These are phyloP conservation scores for Lophotriccus pileatus DNA, from an alignment of 2,797 vertebrate genomes.

Conservation along the genomic window DNA sequence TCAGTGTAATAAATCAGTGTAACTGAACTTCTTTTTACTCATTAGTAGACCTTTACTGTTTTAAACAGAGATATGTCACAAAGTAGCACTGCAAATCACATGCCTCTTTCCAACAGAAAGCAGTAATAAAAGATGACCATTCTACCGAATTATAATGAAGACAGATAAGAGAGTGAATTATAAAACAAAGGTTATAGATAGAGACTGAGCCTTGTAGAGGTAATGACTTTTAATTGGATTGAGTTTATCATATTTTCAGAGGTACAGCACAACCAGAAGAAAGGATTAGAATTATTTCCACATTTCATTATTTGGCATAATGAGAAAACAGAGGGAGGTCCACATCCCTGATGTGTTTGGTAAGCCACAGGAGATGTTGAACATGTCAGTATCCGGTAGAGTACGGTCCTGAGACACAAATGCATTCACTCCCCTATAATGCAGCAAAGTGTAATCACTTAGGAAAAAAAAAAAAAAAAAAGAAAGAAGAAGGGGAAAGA, in stretches of 20 bases:
- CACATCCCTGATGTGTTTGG: conserved; percentile 72
- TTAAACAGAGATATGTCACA: conserved; percentile 32
- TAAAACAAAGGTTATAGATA: conserved; percentile 76
- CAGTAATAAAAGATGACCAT: conserved; percentile 56
- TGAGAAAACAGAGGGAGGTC: conserved; percentile 85
- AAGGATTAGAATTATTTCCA: conserved; percentile 85
- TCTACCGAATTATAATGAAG: conserved; percentile 70
- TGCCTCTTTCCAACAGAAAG: conserved; percentile 41
- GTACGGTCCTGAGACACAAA: conserved; percentile 70
- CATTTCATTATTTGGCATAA: conserved; percentile 84
- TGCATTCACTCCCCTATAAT: conserved; percentile 66
- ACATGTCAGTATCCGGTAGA: conserved; percentile 77
- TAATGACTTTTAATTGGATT: conserved; percentile 86
- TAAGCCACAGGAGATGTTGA: conserved; percentile 77
- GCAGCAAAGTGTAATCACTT: conserved; percentile 71
- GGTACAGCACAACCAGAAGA: conserved; percentile 76
- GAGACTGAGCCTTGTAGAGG: conserved; percentile 72
- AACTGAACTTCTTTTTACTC: conserved; percentile 29
- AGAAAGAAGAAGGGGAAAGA: background rate
- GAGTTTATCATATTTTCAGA: conserved; percentile 83
- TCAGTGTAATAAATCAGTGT: background rate
- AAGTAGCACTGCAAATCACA: conserved; percentile 43
- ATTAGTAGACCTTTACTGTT: conserved; percentile 40
- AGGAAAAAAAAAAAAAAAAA: background rate
- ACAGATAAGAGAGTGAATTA: conserved; percentile 73